Conservation (phyloP, 2,113 vertebrate genomes). For the Australoheros scitulus region DNA sequence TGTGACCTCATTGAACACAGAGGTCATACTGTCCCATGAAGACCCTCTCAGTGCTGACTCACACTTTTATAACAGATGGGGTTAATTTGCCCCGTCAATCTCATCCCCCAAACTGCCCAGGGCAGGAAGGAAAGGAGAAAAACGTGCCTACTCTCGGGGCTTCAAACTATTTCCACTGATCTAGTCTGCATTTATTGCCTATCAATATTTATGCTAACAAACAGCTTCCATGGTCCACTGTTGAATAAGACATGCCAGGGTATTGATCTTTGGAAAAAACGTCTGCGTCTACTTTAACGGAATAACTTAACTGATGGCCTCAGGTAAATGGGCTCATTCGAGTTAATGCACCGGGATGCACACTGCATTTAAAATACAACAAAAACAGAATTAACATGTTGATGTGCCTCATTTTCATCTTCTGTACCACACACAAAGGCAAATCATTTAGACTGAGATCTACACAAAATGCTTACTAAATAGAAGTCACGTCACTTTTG, state of each 20-base stretch:
- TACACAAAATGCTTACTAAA: not conserved
- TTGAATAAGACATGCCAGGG: constrained; percentile 63
- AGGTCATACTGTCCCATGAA: not conserved
- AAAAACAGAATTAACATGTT: constrained; percentile 27
- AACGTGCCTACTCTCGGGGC: not conserved
- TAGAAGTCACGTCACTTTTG: not conserved
- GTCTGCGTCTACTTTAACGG: constrained; percentile 50
- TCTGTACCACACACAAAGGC: not conserved
- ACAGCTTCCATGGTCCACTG: constrained; percentile 34
- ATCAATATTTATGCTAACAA: constrained; percentile 65
- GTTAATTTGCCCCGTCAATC: not conserved
- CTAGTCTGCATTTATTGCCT: constrained; percentile 51
- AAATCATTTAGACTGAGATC: not conserved
- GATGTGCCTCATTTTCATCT: constrained; percentile 23
- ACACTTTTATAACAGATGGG: not conserved
- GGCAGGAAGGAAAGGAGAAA: not conserved
- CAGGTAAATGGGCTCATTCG: constrained; percentile 60
- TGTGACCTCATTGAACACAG: not conserved
- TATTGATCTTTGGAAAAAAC: constrained; percentile 52
- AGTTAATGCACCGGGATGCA: constrained; percentile 30
- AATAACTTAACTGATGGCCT: constrained; percentile 62
- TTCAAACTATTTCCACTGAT: constrained; percentile 30
- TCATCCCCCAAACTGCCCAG: constrained; percentile 3
- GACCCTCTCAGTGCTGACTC: not conserved
- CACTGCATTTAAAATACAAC: constrained; percentile 30